Evolutionary conservation across 2,888 invertebrate genomes (phyloP), one percentile per base, ranked within the genome.

Genomic region (Mythimna albipuncta): DNA sequence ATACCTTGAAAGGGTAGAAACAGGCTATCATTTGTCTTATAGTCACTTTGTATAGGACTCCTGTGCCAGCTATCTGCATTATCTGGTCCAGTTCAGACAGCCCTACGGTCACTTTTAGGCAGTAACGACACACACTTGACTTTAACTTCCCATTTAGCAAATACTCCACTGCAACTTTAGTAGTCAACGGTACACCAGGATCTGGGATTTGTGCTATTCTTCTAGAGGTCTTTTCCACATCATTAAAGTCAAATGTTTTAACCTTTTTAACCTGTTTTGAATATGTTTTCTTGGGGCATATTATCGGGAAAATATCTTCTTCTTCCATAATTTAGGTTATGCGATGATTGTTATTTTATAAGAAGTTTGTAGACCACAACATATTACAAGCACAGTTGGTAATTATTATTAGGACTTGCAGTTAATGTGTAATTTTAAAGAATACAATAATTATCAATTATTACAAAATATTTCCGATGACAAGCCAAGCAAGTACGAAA

Each of bases 1-100:
- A 81, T 86, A 95, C 96, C 94, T 95, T 91, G 72, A 92, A 91
- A n/a, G 96, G 95, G 87, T 95, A 90, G 74, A 96, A 92, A 83
- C 91, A 91, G 2, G 94, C 93, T 2, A 96, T 88, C 89, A 96
- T 94, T 80, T 94, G 92, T 59, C 90, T 89, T 64, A 96, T 89
- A 44, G 94, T 89, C 21, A 96, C 92, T 83, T 93, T 93, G 72
- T 93, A 94, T 2, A 94, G 50, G 2, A 87, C 85, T 52, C 90
- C 91, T 64, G 89, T 88, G 41, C 91, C 90, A 13, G 90, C 93
- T 52, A 96, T 86, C 61, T 94, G 91, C 52, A 95, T 82, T 44
- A 93, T 85, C 83, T 93, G 93, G 54, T 95, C 95, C 59, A 95
- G 77, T 79, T 94, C 94, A 11, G 92, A 91, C 52, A 96, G 81